Evolutionary conservation across 2,113 vertebrate genomes (phyloP), one percentile per base, ranked within the genome.

Genomic region (Spea bombifrons): DNA sequence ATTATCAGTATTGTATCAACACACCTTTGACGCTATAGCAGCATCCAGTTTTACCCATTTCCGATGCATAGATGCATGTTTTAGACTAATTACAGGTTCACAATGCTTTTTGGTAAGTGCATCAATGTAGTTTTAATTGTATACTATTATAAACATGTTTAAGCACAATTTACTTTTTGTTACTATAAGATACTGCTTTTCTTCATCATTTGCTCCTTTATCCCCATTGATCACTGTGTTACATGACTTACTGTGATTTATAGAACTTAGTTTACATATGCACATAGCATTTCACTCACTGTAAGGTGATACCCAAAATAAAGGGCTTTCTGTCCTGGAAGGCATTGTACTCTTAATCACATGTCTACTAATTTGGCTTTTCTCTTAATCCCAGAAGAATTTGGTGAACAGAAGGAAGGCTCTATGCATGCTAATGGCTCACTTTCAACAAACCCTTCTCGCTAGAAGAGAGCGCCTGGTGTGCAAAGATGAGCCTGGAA

Each of bases 361-460:
- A 92, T 83, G 78, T 87, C 90, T 88, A 88, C 90, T 93, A 93
- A 94, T 93, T 93, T 94, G 89, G 84, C 85, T 89, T 92, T 92
- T 91, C 88, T 91, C 87, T 91, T 92, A 92, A 91, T 94, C 92
- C 91, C 88, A 46, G 46, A 89, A 89, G 90, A 91, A 93, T 84
- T 91, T 86, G 87, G 88, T 87, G 88, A 92, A 89, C 89, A 92
- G 90, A 89, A 89, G 89, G 76, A 81, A 89, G 91, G 89, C 89
- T 90, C 84, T 93, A 94, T 86, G 89, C 94, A 95, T 97, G 93
- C 94, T 96, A 96, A 97, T 98, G 84, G 88, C 84, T 92, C 87
- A 85, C 90, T 91, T 94, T 93, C 91, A 88, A 83, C 91, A 88
- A 88, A 86, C 89, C 92, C 88, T 89, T 86, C 87, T 86, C 89